Evolutionary conservation across 2,888 invertebrate species (phyloP).

Genomic region (Drosophila stalkeri): DNA sequence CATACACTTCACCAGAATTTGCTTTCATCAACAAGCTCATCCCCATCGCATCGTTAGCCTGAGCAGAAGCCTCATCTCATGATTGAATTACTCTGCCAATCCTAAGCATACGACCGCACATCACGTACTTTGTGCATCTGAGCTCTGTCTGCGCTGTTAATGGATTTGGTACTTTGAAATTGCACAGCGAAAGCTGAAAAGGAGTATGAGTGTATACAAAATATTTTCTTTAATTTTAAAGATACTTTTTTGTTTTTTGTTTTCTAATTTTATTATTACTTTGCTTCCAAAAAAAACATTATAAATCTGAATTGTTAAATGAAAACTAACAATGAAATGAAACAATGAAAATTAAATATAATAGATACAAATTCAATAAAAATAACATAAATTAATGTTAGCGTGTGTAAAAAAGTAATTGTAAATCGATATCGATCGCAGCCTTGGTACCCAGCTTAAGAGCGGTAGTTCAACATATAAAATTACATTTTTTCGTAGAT

Average conservation of each 20-base stretch:
- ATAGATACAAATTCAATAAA: too few species aligned
- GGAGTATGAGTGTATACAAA: neutral
- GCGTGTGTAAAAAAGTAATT: too few species aligned
- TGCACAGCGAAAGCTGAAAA: slow-evolving; percentile 1
- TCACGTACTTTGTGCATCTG: slow-evolving; percentile 39
- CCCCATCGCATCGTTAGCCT: slow-evolving; percentile 10
- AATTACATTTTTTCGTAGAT: too few species aligned
- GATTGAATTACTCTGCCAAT: slow-evolving; percentile 29
- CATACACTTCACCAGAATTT: slow-evolving; percentile 48
- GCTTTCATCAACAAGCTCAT: slow-evolving; percentile 35
- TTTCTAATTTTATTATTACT: neutral
- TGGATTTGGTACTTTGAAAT: slow-evolving; percentile 37
- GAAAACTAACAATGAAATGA: neutral
- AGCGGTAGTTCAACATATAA: too few species aligned
- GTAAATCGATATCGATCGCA: too few species aligned
- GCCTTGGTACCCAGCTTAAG: too few species aligned
- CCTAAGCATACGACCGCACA: slow-evolving; percentile 16
- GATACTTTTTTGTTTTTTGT: neutral
- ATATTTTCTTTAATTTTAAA: neutral
- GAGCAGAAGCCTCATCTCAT: slow-evolving; percentile 23
- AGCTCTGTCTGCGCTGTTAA: slow-evolving; percentile 37
- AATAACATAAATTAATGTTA: too few species aligned
- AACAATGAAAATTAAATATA: too few species aligned
- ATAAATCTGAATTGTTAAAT: too few species aligned
- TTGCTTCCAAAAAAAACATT: too few species aligned